Conservation (phyloP, 2,888 invertebrate species). For the Melangyna quadrimaculata region DNA sequence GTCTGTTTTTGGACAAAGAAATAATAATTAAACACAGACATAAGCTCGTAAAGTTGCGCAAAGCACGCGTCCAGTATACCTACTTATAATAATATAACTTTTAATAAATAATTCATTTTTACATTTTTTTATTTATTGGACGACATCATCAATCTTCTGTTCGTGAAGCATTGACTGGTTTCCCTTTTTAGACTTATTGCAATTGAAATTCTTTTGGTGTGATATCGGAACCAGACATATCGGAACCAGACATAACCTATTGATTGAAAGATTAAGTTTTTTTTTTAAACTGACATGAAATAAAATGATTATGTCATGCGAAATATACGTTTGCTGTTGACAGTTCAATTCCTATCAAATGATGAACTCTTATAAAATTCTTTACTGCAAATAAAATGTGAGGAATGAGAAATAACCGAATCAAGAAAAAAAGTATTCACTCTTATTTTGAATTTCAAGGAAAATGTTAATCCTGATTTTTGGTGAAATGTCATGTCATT, state of each 20-base stretch:
- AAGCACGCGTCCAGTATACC: constrained; percentile 18
- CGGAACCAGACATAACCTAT: too few relatives aligned
- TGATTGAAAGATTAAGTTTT: background rate
- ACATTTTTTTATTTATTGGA: constrained; percentile 11
- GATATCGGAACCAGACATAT: constrained; percentile 17
- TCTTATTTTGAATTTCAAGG: background rate
- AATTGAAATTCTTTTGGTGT: constrained; percentile 50
- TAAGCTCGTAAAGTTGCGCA: constrained; percentile 28
- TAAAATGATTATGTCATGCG: background rate
- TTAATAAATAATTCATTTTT: constrained; percentile 15
- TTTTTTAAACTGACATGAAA: background rate
- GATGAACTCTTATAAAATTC: background rate
- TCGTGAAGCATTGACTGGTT: constrained; percentile 30
- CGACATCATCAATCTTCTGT: constrained; percentile 28
- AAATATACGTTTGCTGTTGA: background rate
- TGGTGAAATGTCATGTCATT: background rate
- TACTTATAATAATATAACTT: too few relatives aligned
- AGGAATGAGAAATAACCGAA: too few relatives aligned
- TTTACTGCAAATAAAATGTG: background rate
- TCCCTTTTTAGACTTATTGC: constrained; percentile 37
- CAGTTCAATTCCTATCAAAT: background rate
- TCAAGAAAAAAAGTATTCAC: too few relatives aligned
- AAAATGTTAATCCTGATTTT: background rate
- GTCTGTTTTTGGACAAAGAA: constrained; percentile 40
- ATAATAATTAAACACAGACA: constrained; percentile 7